phyloP scores from a whole-genome alignment of 2,113 vertebrate genomes.

The Clupea harengus region DNA sequence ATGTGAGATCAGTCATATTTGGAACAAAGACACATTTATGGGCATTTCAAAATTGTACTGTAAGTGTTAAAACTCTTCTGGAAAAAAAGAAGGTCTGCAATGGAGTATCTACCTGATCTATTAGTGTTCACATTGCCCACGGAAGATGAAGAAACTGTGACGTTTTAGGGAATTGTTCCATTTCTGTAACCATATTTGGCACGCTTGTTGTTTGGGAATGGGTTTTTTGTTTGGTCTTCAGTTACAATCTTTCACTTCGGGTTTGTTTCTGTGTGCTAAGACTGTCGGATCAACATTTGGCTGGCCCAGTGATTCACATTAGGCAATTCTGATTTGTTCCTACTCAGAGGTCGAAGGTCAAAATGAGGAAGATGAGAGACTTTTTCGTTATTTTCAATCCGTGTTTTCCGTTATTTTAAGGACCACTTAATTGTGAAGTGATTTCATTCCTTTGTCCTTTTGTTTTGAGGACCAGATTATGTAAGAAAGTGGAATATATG shows the following conservation, averaged over 20 bases:
- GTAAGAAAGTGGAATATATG: neutral
- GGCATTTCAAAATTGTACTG: conserved; percentile 33
- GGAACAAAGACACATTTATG: conserved; percentile 5
- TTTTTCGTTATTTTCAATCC: neutral
- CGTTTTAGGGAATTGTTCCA: conserved; percentile 19
- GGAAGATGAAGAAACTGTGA: neutral
- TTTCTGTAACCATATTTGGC: neutral
- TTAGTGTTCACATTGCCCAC: conserved; percentile 23
- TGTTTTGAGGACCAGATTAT: conserved; percentile 1
- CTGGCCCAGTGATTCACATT: conserved; percentile 46
- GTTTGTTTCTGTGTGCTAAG: conserved; percentile 20
- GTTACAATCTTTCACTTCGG: conserved; percentile 37
- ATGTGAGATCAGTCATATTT: conserved; percentile 23
- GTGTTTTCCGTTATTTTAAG: neutral
- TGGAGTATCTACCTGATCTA: neutral
- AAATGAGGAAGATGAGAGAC: neutral
- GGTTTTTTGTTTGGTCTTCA: conserved; percentile 24
- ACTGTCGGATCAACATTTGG: conserved; percentile 55
- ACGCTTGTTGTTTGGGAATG: neutral
- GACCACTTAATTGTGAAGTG: neutral
- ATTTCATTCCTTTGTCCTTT: neutral
- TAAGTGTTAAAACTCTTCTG: conserved; percentile 35
- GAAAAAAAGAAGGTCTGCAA: neutral
- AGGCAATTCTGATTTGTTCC: neutral
- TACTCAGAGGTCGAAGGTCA: neutral